Evolutionary conservation across 2,113 vertebrate species (phyloP), one percentile per base, ranked within the genome.

Genomic region (Chaenocephalus aceratus): DNA sequence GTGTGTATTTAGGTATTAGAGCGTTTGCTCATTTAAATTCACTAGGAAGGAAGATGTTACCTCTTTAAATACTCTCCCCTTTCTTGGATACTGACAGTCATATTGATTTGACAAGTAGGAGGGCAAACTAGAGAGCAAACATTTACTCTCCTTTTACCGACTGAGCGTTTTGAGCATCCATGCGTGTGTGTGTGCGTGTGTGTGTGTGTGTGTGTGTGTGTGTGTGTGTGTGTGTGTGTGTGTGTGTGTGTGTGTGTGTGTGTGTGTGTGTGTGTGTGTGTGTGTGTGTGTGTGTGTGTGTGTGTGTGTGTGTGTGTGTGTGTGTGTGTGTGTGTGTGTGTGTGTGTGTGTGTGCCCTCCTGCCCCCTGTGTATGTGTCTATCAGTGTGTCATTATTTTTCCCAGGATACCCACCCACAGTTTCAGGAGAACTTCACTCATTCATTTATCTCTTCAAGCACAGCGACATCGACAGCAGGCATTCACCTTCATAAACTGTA

Each of bases 91-190:
- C 26, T 46, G 62, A 75, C 72, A 65, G 83, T 16, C 49, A 44
- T 85, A 78, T 92, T 88, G 88, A 91, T 64, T 79, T 2, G 3
- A 48, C 70, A 75, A 60, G 82, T 68, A 72, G 86, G 83, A 81
- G 83, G 66, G 72, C 82, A 91, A 90, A 91, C 85, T 87, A 69
- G 23, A 73, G 70, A 88, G 83, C 89, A 92, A 93, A 93, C 84
- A 91, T 92, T 91, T 87, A 78, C 89, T 82, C 75, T 77, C 53
- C 77, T 80, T 86, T 84, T 10, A 82, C 56, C 52, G 16, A 86
- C 63, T 57, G n/a, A n/a, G n/a, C n/a, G n/a, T n/a, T n/a, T n/a
- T n/a, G 74, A 66, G 49, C 61, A 72, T 77, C n/a, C 56, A 5
- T 26, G 26, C 2, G 26, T 26, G 26, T 26, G 26, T 26, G 69